Evolutionary conservation across 2,113 vertebrate species (phyloP).

Genomic region (Amphiprion ocellaris): DNA sequence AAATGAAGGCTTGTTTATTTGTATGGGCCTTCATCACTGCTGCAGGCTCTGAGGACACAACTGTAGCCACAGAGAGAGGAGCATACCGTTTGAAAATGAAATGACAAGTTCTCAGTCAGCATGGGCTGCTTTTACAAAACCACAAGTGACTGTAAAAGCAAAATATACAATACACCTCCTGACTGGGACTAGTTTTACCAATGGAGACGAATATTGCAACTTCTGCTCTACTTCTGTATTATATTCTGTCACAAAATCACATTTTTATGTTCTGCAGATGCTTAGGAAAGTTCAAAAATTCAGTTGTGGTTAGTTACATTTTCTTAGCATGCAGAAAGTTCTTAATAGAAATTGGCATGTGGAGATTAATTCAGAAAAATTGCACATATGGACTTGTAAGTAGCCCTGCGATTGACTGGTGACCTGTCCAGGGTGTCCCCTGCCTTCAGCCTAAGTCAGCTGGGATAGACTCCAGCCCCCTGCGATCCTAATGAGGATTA

Average conservation of each 20-base stretch:
- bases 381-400: too few relatives aligned
- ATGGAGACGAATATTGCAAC: neutral
- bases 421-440: too few relatives aligned
- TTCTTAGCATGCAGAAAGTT: too few relatives aligned
- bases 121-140: neutral
- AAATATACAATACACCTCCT: neutral
- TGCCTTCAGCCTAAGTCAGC: too few relatives aligned
- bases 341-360: too few relatives aligned
- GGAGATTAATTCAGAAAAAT: too few relatives aligned
- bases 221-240: too few relatives aligned
- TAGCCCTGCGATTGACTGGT: too few relatives aligned
- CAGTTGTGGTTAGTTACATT: too few relatives aligned
- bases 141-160: neutral
- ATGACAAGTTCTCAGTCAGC: conserved; percentile 4
- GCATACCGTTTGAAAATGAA: conserved; percentile 18
- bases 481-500: too few relatives aligned
- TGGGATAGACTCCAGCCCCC: too few relatives aligned
- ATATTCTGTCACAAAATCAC: neutral
- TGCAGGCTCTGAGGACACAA: conserved; percentile 13
- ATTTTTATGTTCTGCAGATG: neutral
- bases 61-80: neutral
- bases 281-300: too few relatives aligned
- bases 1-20: conserved; percentile 31
- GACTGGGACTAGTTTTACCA: neutral
- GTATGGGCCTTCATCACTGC: conserved; percentile 36